Evolutionary conservation across 1,140 invertebrate genomes (phyloP).

Genomic region (Agrilus planipennis): DNA sequence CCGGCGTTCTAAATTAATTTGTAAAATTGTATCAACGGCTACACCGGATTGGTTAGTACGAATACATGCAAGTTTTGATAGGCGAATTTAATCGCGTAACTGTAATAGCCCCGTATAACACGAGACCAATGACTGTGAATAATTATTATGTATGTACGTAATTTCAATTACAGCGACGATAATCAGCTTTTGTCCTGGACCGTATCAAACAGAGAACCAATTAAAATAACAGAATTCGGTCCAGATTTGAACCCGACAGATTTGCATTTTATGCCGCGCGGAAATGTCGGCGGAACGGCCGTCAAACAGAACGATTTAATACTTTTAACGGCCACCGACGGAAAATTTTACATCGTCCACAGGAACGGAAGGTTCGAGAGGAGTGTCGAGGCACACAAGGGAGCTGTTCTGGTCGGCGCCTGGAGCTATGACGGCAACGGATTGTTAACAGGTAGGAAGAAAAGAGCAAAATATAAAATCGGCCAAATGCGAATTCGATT

Average conservation of each 20-base stretch:
- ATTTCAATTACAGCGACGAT: constrained; percentile 63
- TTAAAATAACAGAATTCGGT: constrained; percentile 62
- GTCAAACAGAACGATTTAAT: constrained; percentile 74
- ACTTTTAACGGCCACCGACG: constrained; percentile 82
- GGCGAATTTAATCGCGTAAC: too few species aligned
- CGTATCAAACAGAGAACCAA: constrained; percentile 62
- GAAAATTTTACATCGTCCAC: constrained; percentile 81
- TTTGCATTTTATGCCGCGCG: constrained; percentile 66
- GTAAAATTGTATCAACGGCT: too few species aligned
- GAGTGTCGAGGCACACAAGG: constrained; percentile 83
- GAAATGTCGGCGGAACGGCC: constrained; percentile 28
- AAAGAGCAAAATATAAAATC: too few species aligned
- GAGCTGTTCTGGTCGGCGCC: constrained; percentile 68
- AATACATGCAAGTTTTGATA: too few species aligned
- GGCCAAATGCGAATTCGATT: background rate
- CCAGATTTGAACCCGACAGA: constrained; percentile 78
- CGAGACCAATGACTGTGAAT: background rate
- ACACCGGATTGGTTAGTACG: too few species aligned
- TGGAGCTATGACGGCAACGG: constrained; percentile 93
- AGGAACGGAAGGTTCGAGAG: constrained; percentile 86
- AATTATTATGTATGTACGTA: constrained; percentile 6
- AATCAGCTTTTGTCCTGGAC: constrained; percentile 84
- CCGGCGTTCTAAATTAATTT: too few species aligned
- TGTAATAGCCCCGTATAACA: too few species aligned
- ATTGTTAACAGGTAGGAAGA: constrained; percentile 62